phyloP scores from a whole-genome alignment of 2,888 invertebrate genomes.

The Pelosia muscerda region DNA sequence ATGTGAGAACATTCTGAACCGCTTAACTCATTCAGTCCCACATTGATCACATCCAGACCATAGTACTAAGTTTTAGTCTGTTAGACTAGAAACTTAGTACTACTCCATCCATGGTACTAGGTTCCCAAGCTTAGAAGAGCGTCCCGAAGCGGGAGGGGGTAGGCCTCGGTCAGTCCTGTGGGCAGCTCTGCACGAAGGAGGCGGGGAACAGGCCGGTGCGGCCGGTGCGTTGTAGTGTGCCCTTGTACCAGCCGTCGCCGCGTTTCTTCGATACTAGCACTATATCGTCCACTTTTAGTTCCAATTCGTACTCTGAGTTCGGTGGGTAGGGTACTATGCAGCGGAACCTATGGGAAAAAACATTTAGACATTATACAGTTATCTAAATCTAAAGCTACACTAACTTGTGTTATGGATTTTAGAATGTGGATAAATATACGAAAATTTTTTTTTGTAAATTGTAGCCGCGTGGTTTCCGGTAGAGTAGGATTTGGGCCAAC shows the following conservation, averaged over 20 bases:
- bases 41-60: background rate
- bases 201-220: constrained; percentile 98
- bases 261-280: constrained; percentile 96
- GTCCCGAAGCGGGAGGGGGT: constrained; percentile 56
- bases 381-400: too few species aligned
- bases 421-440: too few species aligned
- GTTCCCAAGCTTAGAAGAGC: constrained; percentile 43
- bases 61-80: background rate
- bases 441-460: too few species aligned
- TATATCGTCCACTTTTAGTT: constrained; percentile 95
- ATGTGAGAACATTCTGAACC: background rate
- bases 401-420: background rate
- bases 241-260: constrained; percentile 98
- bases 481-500: background rate
- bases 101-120: background rate
- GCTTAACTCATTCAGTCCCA: background rate
- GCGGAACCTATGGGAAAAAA: constrained; percentile 88
- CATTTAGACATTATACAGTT: background rate
- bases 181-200: constrained; percentile 93
- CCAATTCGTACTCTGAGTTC: constrained; percentile 96
- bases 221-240: constrained; percentile 95
- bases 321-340: constrained; percentile 98
- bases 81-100: too few species aligned
- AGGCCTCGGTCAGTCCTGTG: constrained; percentile 66
- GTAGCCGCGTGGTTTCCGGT: too few species aligned